phyloP scores from a whole-genome alignment of 2,797 vertebrate genomes.

The Dicrostonyx torquatus region DNA sequence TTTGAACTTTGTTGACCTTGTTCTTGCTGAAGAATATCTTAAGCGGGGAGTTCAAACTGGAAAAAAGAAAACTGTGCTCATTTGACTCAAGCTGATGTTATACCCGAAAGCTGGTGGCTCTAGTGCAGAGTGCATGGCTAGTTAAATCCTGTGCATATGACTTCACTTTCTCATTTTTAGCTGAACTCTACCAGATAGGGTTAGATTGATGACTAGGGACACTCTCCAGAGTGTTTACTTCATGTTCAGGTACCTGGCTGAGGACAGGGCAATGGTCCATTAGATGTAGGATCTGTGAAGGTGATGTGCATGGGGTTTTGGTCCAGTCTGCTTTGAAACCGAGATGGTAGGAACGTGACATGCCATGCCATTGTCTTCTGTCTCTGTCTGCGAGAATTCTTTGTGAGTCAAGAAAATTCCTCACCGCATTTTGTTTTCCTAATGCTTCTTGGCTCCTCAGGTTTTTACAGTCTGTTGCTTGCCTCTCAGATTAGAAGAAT shows the following conservation, averaged over 20 bases:
- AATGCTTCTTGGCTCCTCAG: constrained; percentile 78
- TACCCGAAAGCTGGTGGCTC: constrained; percentile 63
- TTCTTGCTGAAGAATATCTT: constrained; percentile 21
- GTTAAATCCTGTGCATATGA: constrained; percentile 73
- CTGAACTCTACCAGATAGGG: constrained; percentile 52
- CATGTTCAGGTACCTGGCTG: not conserved
- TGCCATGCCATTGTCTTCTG: not conserved
- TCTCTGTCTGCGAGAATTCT: constrained; percentile 20
- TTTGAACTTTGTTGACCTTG: not conserved
- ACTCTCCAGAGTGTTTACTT: not conserved
- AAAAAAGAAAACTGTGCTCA: constrained; percentile 60
- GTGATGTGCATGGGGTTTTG: not conserved
- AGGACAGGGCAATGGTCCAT: not conserved
- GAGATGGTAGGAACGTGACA: not conserved
- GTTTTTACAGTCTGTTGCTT: constrained; percentile 85
- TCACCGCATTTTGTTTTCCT: constrained; percentile 67
- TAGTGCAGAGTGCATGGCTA: constrained; percentile 52
- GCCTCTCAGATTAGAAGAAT: constrained; percentile 84
- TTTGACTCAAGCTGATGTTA: constrained; percentile 74
- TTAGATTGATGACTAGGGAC: not conserved
- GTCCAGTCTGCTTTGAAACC: not conserved
- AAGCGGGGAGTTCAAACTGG: constrained; percentile 45
- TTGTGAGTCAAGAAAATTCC: constrained; percentile 55
- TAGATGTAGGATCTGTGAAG: not conserved
- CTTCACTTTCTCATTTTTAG: constrained; percentile 70